These are phyloP conservation scores for Pocillopora verrucosa DNA, from an alignment of 64 coral and sea anemone species.

Conservation along the genomic window DNA sequence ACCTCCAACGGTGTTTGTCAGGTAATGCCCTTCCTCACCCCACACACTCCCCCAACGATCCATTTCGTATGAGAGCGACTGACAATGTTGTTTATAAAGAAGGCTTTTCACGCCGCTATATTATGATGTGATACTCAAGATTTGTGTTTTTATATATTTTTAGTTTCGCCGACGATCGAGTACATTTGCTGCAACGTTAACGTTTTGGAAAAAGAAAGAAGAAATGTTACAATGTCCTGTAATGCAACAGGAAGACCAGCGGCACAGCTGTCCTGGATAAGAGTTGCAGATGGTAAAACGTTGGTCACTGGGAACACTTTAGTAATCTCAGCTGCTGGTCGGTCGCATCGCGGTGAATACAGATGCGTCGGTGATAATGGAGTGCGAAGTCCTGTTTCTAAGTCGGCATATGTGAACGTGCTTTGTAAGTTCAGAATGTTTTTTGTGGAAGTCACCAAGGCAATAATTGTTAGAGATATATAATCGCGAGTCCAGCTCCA, in stretches of 20 bases:
- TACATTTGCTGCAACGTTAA: conserved; percentile 29
- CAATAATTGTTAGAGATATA: no score
- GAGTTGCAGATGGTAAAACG: neutral
- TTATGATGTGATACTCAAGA: neutral
- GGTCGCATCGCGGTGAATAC: conserved; percentile 45
- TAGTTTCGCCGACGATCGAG: conserved; percentile 47
- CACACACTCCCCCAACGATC: no score
- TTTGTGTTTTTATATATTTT: neutral
- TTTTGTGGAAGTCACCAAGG: neutral
- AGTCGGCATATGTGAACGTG: conserved; percentile 22
- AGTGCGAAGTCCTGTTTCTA: conserved; percentile 39
- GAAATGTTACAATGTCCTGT: conserved; percentile 49
- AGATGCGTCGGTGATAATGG: conserved; percentile 66
- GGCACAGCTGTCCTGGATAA: conserved; percentile 51
- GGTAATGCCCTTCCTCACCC: no score
- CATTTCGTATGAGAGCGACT: no score
- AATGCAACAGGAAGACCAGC: conserved; percentile 67
- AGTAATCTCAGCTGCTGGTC: conserved; percentile 10
- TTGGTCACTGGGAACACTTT: conserved; percentile 14
- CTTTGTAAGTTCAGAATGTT: conserved; percentile 47
- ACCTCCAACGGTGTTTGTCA: no score
- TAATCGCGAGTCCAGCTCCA: no score
- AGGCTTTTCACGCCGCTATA: no score
- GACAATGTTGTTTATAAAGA: no score
- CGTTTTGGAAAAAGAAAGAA: neutral